Evolutionary conservation across 2,888 invertebrate genomes (phyloP).

Genomic region (Mongoloraphidia duomilia): DNA sequence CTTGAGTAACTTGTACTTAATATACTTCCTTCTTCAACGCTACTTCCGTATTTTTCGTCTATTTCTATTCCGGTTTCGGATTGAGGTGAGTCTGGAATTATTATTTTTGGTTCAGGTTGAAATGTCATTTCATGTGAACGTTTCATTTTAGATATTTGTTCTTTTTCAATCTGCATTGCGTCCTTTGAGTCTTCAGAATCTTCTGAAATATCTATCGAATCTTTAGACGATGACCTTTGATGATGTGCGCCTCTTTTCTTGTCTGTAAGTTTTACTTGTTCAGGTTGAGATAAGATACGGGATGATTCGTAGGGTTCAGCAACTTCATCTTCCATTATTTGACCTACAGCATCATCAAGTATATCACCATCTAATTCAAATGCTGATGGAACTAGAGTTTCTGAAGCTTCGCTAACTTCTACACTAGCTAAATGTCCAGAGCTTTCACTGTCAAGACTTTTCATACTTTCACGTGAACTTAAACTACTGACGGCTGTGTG

Average conservation of each 20-base stretch:
- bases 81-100: constrained; percentile 33
- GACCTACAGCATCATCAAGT: constrained; percentile 45
- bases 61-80: constrained; percentile 30
- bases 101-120: constrained; percentile 42
- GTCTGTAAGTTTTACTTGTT: neutral
- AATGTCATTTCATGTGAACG: constrained; percentile 85
- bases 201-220: constrained; percentile 39
- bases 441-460: constrained; percentile 76
- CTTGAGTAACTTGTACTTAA: constrained; percentile 42
- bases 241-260: neutral
- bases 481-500: constrained; percentile 76
- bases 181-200: constrained; percentile 39
- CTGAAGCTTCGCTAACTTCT: constrained; percentile 83
- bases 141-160: constrained; percentile 62
- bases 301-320: constrained; percentile 16
- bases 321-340: constrained; percentile 27
- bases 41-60: constrained; percentile 39
- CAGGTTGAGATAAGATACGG: constrained; percentile 7
- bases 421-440: constrained; percentile 80
- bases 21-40: constrained; percentile 42
- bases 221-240: constrained; percentile 24
- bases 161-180: constrained; percentile 33
- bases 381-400: constrained; percentile 83
- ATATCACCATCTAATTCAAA: constrained; percentile 65
- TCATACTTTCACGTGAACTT: constrained; percentile 81